These are phyloP conservation scores for Alethe diademata DNA, from an alignment of 2,113 vertebrate species.

Conservation along the genomic window DNA sequence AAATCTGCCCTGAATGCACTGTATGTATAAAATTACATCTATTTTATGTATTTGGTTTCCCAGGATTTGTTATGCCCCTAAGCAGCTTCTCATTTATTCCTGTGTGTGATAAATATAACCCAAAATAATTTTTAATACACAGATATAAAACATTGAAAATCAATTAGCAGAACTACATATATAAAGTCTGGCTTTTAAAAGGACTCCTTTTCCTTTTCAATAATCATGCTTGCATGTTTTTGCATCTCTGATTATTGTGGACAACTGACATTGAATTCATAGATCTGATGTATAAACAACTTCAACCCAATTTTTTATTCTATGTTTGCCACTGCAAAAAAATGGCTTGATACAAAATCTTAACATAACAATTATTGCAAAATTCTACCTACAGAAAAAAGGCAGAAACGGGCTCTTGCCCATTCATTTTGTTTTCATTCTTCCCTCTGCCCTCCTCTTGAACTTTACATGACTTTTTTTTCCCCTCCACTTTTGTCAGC, in stretches of 20 bases:
- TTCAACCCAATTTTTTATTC: background rate
- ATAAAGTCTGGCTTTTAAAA: background rate
- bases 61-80: background rate
- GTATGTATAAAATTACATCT: background rate
- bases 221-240: background rate
- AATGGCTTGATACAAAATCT: background rate
- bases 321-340: background rate
- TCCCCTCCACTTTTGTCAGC: constrained; percentile 30
- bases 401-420: background rate
- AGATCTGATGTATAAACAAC: background rate
- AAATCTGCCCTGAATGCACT: background rate
- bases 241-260: background rate
- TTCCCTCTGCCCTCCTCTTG: constrained; percentile 59
- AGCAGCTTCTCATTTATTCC: background rate
- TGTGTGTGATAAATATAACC: background rate
- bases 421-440: constrained; percentile 44
- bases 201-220: background rate
- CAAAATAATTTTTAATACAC: background rate
- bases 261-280: background rate
- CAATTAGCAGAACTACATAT: background rate
- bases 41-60: background rate
- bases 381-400: background rate
- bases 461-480: constrained; percentile 58
- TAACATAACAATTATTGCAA: background rate
- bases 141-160: background rate